Conservation (phyloP, 2,113 vertebrate species). For the Ammodytes marinus region DNA sequence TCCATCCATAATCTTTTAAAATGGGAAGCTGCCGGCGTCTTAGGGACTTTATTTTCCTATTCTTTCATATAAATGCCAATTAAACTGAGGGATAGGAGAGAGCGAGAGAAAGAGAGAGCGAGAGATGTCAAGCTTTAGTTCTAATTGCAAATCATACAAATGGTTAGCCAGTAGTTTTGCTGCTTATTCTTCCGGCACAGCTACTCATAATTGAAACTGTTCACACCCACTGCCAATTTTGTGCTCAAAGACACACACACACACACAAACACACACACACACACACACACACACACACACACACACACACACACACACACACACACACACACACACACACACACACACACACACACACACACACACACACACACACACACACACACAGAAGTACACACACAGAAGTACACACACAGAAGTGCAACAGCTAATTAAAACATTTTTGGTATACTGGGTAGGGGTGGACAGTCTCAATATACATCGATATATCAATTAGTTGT, state of each 20-base stretch:
- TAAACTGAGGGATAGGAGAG: constrained; percentile 58
- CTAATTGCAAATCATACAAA: constrained; percentile 79
- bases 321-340: constrained; percentile 15
- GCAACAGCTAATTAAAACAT: constrained; percentile 17
- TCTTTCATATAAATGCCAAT: constrained; percentile 76
- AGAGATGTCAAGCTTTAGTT: constrained; percentile 53
- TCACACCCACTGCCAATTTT: constrained; percentile 47
- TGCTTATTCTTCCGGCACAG: constrained; percentile 53
- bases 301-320: not conserved
- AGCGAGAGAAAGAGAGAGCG: constrained; percentile 13
- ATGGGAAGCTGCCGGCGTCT: constrained; percentile 63
- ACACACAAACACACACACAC: not conserved
- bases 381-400: not conserved
- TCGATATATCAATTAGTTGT: not conserved
- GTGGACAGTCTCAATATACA: not conserved
- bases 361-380: not conserved
- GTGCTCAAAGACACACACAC: constrained; percentile 44
- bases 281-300: not conserved
- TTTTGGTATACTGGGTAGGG: not conserved
- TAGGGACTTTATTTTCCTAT: constrained; percentile 63
- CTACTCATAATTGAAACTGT: constrained; percentile 70
- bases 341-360: not conserved
- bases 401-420: constrained; percentile 1
- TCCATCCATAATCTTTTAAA: constrained; percentile 79
- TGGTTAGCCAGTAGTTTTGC: constrained; percentile 62